These are phyloP conservation scores for Temnothorax nylanderi DNA, from an alignment of 1,140 invertebrate species.

Conservation along the genomic window DNA sequence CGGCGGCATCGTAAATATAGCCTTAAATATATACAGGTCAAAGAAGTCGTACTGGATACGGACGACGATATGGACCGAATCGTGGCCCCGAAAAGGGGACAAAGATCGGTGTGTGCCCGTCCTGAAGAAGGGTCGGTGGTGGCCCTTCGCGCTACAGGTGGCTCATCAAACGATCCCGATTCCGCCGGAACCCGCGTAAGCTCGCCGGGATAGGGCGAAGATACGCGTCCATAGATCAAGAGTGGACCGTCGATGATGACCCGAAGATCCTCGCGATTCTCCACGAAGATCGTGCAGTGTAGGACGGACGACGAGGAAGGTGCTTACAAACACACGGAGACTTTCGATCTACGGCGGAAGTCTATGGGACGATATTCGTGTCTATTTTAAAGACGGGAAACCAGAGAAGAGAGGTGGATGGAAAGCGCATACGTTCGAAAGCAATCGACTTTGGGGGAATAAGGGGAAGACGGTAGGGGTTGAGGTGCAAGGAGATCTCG, in stretches of 20 bases:
- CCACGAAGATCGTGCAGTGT: background rate
- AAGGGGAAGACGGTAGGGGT: background rate
- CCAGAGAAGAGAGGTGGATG: background rate
- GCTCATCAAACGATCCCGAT: constrained; percentile 71
- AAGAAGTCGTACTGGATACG: background rate
- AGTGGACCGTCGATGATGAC: constrained; percentile 15
- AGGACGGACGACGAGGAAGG: background rate
- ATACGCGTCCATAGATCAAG: constrained; percentile 57
- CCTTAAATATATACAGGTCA: background rate
- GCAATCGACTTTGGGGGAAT: constrained; percentile 36
- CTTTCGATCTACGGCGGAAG: constrained; percentile 30
- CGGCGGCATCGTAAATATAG: constrained; percentile 23
- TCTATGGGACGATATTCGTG: constrained; percentile 23
- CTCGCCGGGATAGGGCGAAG: constrained; percentile 37
- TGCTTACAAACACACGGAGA: background rate
- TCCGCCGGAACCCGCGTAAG: constrained; percentile 66
- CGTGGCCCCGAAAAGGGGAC: constrained; percentile 16
- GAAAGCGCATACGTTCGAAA: constrained; percentile 32
- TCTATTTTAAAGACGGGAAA: constrained; percentile 67
- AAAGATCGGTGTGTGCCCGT: constrained; percentile 20
- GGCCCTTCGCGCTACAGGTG: constrained; percentile 73
- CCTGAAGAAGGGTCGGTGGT: constrained; percentile 49
- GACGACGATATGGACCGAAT: constrained; percentile 73
- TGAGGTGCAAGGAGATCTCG: constrained; percentile 26
- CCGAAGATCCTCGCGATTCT: background rate